Evolutionary conservation across 2,888 invertebrate species (phyloP), one percentile per base, ranked within the genome.

Genomic region (Myathropa florea): DNA sequence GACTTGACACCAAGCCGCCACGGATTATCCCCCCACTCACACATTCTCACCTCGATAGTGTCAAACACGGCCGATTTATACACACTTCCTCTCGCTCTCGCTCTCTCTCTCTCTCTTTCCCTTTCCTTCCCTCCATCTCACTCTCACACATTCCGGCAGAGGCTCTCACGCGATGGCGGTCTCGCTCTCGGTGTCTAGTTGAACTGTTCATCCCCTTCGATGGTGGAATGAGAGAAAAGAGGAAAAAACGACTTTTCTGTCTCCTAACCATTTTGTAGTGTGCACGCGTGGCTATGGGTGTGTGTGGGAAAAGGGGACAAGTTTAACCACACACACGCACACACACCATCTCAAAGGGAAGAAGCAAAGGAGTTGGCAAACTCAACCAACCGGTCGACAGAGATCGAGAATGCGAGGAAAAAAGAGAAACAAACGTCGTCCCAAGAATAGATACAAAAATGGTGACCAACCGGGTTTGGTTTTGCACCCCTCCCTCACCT

Each of bases 271-370:
- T 77, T 78, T 81, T 83, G 81, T 80, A 60, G 55, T 57, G 63
- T 71, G 30, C n/a, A n/a, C 23, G 14, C 63, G 36, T 71, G 77
- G 65, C 64, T 1, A 24, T 14, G 63, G n/a, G 79, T 77, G 76
- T 88, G 72, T 73, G 30, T 81, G 84, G n/a, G n/a, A n/a, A n/a
- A n/a, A 85, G 86, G 90, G 90, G 91, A 90, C 91, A 90, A 91
- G 90, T 90, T 91, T 90, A 91, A 90, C 91, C 90, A 90, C 90
- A 90, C 89, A 88, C 87, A 85, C 89, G 89, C 82, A 86, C 85
- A 71, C 71, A 81, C 75, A 65, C 9, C 21, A 10, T 14, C 57
- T 3, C 3, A 23, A 4, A 12, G 55, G n/a, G 75, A 21, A 18
- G 36, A 30, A 30, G 30, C 30, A 30, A 33, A 33, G 33, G 33